Base-by-base conservation (phyloP, 2,888 invertebrate species). In the Gryllus longicercus region DNA sequence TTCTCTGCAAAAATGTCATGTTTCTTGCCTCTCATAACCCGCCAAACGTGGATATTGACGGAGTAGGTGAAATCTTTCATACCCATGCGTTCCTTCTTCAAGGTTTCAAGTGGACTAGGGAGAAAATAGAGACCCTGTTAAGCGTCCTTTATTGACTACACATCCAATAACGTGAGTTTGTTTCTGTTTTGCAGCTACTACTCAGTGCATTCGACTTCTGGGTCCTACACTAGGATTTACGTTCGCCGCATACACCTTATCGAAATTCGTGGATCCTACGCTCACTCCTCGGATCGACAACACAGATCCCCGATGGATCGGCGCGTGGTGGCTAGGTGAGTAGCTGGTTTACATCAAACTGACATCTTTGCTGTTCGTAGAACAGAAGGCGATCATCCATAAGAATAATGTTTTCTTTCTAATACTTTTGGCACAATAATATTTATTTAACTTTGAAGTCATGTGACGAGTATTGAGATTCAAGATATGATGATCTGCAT, bases 301-400 rank as follows among this genome's bases (percentile, higher is more conserved):
- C 16, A 84, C 85, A 23, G 89, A 89, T 84, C 88, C 89, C 0
- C 85, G 89, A 77, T 90, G 90, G 90, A 86, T 90, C 18, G 90
- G 90, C 2, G 89, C 90, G 0, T 90, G 89, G 89, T 90, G 89
- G 89, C 84, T 89, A 12, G 89, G 87, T 86, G 83, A 83, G 82
- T 63, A 51, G 76, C 49, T 63, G 63, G 1, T 38, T 5, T 38
- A 38, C 38, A 25, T 25, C 25, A 38, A 38, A 1, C 5, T 38
- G 8, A 38, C 38, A 38, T 38, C 1, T 38, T 8, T 38, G 38
- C 5, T 38, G 25, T 38, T 38, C 38, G 38, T 8, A 8, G 8
- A 38, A 38, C 38, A 38, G 8, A 38, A 38, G 5, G 38, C 38
- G 38, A 38, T 38, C 38, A 38, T 8, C 38, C 38, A 38, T 38